Evolutionary conservation across 2,888 invertebrate genomes (phyloP), one percentile per base, ranked within the genome.

Genomic region (Aporophyla nigra): DNA sequence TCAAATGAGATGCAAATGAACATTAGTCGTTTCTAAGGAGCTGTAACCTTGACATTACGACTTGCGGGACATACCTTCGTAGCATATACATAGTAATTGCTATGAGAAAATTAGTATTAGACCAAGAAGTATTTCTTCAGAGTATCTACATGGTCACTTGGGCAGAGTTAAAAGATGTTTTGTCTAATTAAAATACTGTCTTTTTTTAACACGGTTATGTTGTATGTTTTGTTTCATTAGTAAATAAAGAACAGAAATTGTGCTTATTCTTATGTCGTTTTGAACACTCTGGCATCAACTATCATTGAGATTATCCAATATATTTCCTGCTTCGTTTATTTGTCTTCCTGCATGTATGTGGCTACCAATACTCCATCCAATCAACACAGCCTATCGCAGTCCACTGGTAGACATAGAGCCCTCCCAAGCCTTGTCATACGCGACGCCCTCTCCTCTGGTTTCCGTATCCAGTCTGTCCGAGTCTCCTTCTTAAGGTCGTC

Each of bases 31-130:
- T 59, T 67, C 59, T n/a, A 46, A 58, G 77, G 56, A 77, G 16
- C 19, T 56, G 12, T 78, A 78, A 78, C 78, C 77, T 77, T 77
- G 77, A 71, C 77, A 58, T 71, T 71, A 16, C 77, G 46, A 53
- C 71, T 53, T 27, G 19, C 16, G 21, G 43, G 21, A 21, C 56
- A 68, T 63, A 14, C 51, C 51, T 16, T 33, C 21, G 61, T 53
- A 76, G 27, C n/a, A 27, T 76, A 33, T 27, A 75, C 51, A 59
- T 76, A 43, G 43, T 6, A 33, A 70, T 63, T 62, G 43, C 16
- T 58, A 51, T 49, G 21, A 56, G 69, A 40, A 69, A 53, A n/a
- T 16, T 46, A 46, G 12, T 49, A 10, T 10, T n/a, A 1, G 19
- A 58, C 3, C 56, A 19, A 27, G 27, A 27, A 58, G 24, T 14